A percentile compares a stretch with the other conserved stretches of the same genome.
These are phyloP conservation scores for Bombus waltoni DNA, from an alignment of 1,140 invertebrate species.

Conservation along the genomic window DNA sequence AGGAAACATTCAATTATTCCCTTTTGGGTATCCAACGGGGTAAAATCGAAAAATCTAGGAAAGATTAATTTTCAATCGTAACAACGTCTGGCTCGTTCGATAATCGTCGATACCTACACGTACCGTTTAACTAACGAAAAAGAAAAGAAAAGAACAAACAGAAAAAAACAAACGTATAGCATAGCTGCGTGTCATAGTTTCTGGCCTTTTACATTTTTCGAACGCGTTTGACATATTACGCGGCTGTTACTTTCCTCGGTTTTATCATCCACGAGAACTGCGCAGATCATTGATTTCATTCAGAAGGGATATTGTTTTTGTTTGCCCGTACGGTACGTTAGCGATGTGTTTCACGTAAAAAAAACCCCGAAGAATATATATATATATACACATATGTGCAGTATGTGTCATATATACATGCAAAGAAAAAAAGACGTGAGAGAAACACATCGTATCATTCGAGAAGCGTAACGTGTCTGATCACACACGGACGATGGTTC, in stretches of 20 bases:
- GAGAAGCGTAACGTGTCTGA: conserved; percentile 25
- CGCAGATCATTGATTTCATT: conserved; percentile 63
- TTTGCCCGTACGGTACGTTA: conserved; percentile 34
- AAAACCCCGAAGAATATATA: conserved; percentile 20
- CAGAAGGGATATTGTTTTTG: conserved; percentile 28
- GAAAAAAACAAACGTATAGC: conserved; percentile 45
- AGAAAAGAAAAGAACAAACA: not conserved
- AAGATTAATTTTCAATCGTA: not conserved
- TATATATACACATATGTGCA: conserved; percentile 20
- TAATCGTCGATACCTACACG: conserved; percentile 36
- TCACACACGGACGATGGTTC: conserved; percentile 26
- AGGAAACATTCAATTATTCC: not conserved
- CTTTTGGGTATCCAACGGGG: too few relatives aligned
- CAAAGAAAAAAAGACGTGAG: not conserved
- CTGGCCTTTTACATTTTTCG: conserved; percentile 62
- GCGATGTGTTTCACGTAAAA: conserved; percentile 15
- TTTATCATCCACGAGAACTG: conserved; percentile 59
- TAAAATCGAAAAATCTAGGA: not conserved
- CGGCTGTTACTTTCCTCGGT: conserved; percentile 64
- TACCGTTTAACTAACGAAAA: conserved; percentile 32
- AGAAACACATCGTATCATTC: conserved; percentile 12
- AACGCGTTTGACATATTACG: conserved; percentile 34
- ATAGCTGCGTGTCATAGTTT: conserved; percentile 68
- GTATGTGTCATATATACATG: conserved; percentile 1
- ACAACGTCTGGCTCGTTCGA: conserved; percentile 42